phyloP scores from a whole-genome alignment of 2,797 vertebrate species.

The Monodelphis domestica region DNA sequence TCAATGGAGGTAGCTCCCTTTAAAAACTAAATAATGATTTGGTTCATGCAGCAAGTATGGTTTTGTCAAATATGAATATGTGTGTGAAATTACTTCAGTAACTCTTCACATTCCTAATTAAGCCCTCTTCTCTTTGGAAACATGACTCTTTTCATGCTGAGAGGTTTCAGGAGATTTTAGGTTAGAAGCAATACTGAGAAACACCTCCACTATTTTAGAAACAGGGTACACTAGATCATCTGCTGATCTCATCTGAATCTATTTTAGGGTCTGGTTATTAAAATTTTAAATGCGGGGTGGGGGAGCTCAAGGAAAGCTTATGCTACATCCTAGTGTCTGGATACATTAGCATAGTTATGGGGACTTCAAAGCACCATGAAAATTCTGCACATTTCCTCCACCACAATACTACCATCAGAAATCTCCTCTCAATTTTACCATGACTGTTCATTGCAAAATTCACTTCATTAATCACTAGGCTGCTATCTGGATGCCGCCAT shows the following conservation, averaged over 20 bases:
- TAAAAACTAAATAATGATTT: conserved; percentile 5
- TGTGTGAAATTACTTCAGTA: not conserved
- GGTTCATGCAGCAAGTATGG: not conserved
- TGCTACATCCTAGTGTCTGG: conserved; percentile 22
- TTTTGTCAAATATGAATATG: conserved; percentile 10
- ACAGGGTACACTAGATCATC: not conserved
- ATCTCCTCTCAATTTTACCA: not conserved
- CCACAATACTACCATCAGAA: not conserved
- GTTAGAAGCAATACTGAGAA: conserved; percentile 41
- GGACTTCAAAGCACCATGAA: not conserved
- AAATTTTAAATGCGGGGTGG: conserved; percentile 38
- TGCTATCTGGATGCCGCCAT: not conserved
- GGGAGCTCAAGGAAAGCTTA: conserved; percentile 23
- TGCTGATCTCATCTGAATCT: conserved; percentile 38
- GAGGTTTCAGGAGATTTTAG: conserved; percentile 29
- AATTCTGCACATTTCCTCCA: not conserved
- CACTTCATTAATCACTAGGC: not conserved
- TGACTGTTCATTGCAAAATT: not conserved
- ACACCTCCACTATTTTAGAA: conserved; percentile 51
- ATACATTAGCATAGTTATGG: conserved; percentile 7
- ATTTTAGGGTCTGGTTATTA: conserved; percentile 52
- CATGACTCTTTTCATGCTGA: conserved; percentile 28
- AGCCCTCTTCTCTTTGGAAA: not conserved
- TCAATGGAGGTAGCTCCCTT: not conserved
- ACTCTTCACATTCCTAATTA: not conserved